A percentile compares a stretch with the other conserved stretches of the same genome.
Evolutionary conservation across 2,797 vertebrate species (phyloP).

Genomic region (Heteromormyrus szaboi): DNA sequence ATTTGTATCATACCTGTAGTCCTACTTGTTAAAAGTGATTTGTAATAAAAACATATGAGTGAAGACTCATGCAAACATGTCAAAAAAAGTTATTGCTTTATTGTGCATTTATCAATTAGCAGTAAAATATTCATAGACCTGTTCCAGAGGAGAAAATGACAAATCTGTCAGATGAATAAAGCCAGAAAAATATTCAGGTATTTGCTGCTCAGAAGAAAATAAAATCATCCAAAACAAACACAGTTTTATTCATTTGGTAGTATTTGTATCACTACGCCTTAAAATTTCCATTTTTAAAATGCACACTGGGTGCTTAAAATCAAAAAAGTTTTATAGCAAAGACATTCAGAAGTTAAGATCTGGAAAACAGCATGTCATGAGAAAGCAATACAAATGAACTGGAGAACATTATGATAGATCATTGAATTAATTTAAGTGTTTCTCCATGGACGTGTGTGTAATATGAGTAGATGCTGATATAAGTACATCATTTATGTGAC

Average conservation of each 20-base stretch:
- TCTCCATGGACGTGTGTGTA: conserved; percentile 47
- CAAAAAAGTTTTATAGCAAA: conserved; percentile 47
- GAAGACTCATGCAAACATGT: conserved; percentile 19
- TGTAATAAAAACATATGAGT: background rate
- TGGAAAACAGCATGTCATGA: conserved; percentile 40
- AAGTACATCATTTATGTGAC: conserved; percentile 11
- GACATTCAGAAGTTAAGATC: conserved; percentile 46
- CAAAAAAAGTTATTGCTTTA: conserved; percentile 48
- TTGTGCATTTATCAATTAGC: conserved; percentile 35
- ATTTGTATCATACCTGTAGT: background rate
- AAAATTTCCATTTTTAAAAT: conserved; percentile 54
- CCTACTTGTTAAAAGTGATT: background rate
- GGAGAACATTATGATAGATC: conserved; percentile 37
- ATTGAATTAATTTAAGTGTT: conserved; percentile 32
- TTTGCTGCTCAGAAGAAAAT: conserved; percentile 47
- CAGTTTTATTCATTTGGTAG: conserved; percentile 43
- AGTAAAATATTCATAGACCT: conserved; percentile 46
- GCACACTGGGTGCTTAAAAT: conserved; percentile 70
- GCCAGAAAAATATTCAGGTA: conserved; percentile 42
- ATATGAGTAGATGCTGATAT: conserved; percentile 17
- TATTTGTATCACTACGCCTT: conserved; percentile 55
- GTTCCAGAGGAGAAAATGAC: conserved; percentile 54
- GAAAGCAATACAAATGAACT: conserved; percentile 41
- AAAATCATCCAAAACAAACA: conserved; percentile 62
- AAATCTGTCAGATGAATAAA: conserved; percentile 55